These are phyloP conservation scores for Parapsyche elsis DNA, from an alignment of 1,140 invertebrate species.

Conservation along the genomic window DNA sequence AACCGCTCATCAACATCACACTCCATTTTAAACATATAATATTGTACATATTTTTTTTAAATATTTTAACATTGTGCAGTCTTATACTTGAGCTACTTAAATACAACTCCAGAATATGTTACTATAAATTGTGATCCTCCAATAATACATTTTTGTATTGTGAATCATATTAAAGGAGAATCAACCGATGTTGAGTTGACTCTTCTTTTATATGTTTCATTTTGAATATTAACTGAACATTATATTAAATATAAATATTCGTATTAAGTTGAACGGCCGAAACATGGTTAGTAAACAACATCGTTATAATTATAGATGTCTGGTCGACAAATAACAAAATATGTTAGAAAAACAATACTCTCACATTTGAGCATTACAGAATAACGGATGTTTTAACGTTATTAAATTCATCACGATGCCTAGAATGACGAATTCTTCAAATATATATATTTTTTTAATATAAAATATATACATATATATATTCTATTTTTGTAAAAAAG, in stretches of 20 bases:
- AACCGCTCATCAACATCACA: conserved; percentile 19
- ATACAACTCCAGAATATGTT: conserved; percentile 50
- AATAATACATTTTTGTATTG: conserved; percentile 35
- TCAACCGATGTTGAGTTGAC: neutral
- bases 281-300: conserved; percentile 43
- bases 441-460: conserved; percentile 39
- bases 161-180: conserved; percentile 11
- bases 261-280: conserved; percentile 54
- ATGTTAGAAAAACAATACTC: conserved; percentile 39
- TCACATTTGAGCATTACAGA: conserved; percentile 36
- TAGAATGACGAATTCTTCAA: conserved; percentile 13
- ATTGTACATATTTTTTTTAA: conserved; percentile 42
- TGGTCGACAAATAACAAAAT: conserved; percentile 53
- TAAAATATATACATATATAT: conserved; percentile 40
- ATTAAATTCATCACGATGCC: conserved; percentile 9
- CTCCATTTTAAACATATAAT: conserved; percentile 38
- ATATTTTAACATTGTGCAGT: conserved; percentile 51
- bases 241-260: conserved; percentile 40
- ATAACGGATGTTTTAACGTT: conserved; percentile 8
- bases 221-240: conserved; percentile 42
- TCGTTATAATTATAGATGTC: conserved; percentile 53
- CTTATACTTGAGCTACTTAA: conserved; percentile 55
- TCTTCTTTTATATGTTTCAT: conserved; percentile 24
- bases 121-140: conserved; percentile 42
- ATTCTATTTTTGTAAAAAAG: conserved; percentile 38